Conservation (phyloP, 1,140 invertebrate genomes). For the Plutomurus gul region DNA sequence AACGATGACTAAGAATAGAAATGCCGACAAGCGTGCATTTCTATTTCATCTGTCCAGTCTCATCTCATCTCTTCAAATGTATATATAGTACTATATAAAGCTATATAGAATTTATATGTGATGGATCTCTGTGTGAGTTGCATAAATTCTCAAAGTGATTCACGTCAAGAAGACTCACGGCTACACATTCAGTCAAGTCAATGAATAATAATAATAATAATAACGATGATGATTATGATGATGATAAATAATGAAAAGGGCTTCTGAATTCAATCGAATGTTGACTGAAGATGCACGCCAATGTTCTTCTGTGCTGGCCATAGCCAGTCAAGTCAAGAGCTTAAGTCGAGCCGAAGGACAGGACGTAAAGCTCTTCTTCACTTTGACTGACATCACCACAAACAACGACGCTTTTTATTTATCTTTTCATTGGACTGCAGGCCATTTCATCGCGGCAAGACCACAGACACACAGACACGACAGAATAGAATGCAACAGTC, state of each 20-base stretch:
- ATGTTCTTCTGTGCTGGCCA: neutral
- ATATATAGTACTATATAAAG: neutral
- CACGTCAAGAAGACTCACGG: neutral
- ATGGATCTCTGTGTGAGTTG: neutral
- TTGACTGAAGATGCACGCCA: neutral
- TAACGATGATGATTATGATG: no score
- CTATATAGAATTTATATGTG: no score
- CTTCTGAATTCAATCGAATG: slow-evolving; percentile 19
- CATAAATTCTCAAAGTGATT: neutral
- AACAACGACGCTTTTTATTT: neutral
- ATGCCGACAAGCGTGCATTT: slow-evolving; percentile 7
- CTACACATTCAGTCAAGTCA: neutral
- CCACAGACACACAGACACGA: neutral
- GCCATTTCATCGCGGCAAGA: slow-evolving; percentile 16
- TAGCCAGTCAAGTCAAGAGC: neutral
- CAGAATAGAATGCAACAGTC: no score
- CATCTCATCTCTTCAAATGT: neutral
- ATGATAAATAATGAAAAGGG: neutral
- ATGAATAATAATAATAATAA: slow-evolving; percentile 13
- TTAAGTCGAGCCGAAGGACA: neutral
- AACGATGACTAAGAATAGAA: slow-evolving; percentile 20
- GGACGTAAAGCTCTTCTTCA: neutral
- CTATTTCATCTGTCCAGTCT: neutral
- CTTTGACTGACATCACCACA: neutral
- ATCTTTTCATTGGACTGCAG: neutral